These are phyloP conservation scores for Vulpes lagopus DNA, from an alignment of 2,113 vertebrate genomes.

Conservation along the genomic window DNA sequence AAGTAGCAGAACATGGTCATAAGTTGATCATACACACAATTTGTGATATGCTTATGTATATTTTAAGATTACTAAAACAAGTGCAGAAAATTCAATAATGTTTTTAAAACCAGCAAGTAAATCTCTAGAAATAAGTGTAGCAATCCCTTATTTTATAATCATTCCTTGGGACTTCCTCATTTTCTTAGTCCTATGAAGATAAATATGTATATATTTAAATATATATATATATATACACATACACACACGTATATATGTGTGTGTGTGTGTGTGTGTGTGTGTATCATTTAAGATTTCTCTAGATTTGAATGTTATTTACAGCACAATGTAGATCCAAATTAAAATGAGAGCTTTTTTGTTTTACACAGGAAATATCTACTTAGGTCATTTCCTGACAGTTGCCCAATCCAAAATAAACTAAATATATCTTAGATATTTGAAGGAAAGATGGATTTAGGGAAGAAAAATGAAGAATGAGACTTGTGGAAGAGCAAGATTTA, in stretches of 20 bases:
- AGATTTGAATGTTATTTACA: slow-evolving; percentile 60
- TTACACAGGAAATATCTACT: slow-evolving; percentile 69
- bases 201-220: not conserved
- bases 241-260: too few species aligned
- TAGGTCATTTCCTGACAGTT: slow-evolving; percentile 67
- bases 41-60: not conserved
- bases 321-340: slow-evolving; percentile 21
- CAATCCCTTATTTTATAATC: not conserved
- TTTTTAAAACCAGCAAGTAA: not conserved
- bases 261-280: too few species aligned
- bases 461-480: not conserved
- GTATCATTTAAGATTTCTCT: slow-evolving; percentile 34
- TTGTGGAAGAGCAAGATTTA: not conserved
- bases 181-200: not conserved
- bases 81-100: slow-evolving; percentile 27
- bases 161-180: not conserved
- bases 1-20: slow-evolving; percentile 30
- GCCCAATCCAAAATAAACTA: slow-evolving; percentile 46
- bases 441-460: not conserved
- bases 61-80: slow-evolving; percentile 19
- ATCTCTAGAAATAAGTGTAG: not conserved
- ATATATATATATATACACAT: not conserved
- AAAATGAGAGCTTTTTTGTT: slow-evolving; percentile 65
- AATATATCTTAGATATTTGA: slow-evolving; percentile 45
- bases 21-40: slow-evolving; percentile 27